phyloP scores from a whole-genome alignment of 2,113 vertebrate genomes.

The Eira barbara region DNA sequence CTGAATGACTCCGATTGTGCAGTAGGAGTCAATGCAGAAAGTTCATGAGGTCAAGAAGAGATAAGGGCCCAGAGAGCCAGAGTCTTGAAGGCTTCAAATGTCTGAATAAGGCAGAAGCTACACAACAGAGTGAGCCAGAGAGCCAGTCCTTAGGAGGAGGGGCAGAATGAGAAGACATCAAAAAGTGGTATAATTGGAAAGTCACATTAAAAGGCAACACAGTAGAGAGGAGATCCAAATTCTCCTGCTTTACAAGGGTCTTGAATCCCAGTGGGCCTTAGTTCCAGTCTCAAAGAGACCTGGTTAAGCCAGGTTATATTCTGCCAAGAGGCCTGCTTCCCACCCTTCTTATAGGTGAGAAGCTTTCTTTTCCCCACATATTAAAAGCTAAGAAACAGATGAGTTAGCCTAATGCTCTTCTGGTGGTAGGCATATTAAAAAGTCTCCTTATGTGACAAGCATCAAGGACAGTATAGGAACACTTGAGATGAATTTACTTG shows the following conservation, averaged over 20 bases:
- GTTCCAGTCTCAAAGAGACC: background rate
- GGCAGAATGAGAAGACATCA: background rate
- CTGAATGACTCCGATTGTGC: background rate
- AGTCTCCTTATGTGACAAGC: slow-evolving; percentile 53
- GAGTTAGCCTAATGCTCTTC: slow-evolving; percentile 31
- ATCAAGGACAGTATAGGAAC: slow-evolving; percentile 51
- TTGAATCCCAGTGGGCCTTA: background rate
- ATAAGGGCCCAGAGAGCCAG: background rate
- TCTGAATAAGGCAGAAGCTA: background rate
- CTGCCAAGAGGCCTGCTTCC: background rate
- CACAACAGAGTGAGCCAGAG: background rate
- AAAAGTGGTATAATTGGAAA: background rate
- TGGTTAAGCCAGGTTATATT: background rate
- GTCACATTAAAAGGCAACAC: background rate
- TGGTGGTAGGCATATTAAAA: slow-evolving; percentile 28
- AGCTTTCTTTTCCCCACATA: background rate
- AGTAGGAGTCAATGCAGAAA: background rate
- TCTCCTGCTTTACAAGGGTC: background rate
- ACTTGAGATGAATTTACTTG: slow-evolving; percentile 64
- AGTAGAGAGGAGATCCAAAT: background rate
- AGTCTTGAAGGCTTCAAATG: background rate
- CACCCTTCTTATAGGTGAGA: background rate
- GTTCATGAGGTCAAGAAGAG: background rate
- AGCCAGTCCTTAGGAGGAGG: background rate
- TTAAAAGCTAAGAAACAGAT: background rate